Evolutionary conservation across 1,140 invertebrate genomes (phyloP), one percentile per base, ranked within the genome.

Genomic region (Microplitis demolitor): DNA sequence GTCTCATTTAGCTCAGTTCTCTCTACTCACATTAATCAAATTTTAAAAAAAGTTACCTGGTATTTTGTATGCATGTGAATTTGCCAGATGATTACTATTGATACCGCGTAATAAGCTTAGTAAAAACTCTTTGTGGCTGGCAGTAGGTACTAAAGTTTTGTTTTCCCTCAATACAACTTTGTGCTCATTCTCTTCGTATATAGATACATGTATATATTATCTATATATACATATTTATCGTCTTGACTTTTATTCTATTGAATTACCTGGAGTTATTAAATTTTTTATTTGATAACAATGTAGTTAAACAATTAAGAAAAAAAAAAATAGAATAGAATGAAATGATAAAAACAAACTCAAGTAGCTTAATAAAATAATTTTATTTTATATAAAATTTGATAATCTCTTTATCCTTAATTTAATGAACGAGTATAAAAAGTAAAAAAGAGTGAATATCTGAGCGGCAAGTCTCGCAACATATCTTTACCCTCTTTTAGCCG

Each of bases 11-110:
- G 24, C 24, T 24, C 24, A 24, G 24, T 24, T 24, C 24, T 24
- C 24, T 24, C 24, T 24, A 24, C 24, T 24, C 24, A 24, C 24
- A 24, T 24, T 1, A 24, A 24, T 24, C 24, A 24, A 24, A 24
- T 24, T 24, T 1, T 1, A 24, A 24, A 24, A 24, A 24, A 24
- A 24, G 24, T 24, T 24, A 24, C 24, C 24, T 24, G 2, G 24
- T 24, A 2, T 24, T 24, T 24, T 13, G 24, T 8, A 37, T 64
- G 73, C 63, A 78, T 83, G 79, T 82, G 80, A 83, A 83, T 77
- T 81, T 73, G 75, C 79, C 78, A 83, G 79, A 82, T 83, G 80
- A 82, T 83, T 76, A 77, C 74, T 75, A 82, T 83, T 82, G 82
- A 83, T 84, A 84, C 69, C 77, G 76, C 60, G 76, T 82, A 79